phyloP scores from a whole-genome alignment of 2,797 vertebrate species.

The Cossypha caffra region DNA sequence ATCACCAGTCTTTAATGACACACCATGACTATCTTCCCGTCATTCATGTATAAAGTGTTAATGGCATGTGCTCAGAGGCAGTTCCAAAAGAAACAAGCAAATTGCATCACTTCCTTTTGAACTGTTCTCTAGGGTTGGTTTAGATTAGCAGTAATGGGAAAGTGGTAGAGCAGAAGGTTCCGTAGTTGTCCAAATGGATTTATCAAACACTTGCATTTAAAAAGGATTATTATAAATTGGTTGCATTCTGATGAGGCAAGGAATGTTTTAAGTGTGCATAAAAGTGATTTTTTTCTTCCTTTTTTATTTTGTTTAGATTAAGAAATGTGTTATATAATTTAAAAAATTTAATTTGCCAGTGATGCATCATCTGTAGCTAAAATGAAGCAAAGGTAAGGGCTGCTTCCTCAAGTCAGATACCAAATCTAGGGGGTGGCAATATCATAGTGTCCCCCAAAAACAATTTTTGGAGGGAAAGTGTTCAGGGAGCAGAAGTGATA shows the following conservation, averaged over 20 bases:
- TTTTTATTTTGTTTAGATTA: not conserved
- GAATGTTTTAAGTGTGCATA: not conserved
- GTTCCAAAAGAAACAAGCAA: not conserved
- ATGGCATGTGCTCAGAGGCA: not conserved
- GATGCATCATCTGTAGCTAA: not conserved
- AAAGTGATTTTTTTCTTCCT: not conserved
- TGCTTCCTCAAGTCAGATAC: not conserved
- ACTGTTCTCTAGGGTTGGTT: not conserved
- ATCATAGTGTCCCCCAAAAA: not conserved
- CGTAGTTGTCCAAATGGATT: not conserved
- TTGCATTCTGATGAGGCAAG: not conserved
- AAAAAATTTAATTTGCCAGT: not conserved
- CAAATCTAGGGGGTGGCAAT: not conserved
- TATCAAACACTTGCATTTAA: not conserved
- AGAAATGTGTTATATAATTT: not conserved
- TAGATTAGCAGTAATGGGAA: not conserved
- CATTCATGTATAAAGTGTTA: not conserved
- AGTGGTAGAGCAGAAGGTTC: not conserved
- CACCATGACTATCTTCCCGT: not conserved
- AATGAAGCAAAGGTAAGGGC: not conserved
- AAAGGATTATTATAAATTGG: not conserved
- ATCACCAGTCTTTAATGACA: not conserved
- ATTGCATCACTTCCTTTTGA: not conserved
- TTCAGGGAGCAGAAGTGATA: not conserved
- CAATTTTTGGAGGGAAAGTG: not conserved